Base-by-base conservation (phyloP, 2,888 invertebrate genomes). In the Osmoderma eremita region DNA sequence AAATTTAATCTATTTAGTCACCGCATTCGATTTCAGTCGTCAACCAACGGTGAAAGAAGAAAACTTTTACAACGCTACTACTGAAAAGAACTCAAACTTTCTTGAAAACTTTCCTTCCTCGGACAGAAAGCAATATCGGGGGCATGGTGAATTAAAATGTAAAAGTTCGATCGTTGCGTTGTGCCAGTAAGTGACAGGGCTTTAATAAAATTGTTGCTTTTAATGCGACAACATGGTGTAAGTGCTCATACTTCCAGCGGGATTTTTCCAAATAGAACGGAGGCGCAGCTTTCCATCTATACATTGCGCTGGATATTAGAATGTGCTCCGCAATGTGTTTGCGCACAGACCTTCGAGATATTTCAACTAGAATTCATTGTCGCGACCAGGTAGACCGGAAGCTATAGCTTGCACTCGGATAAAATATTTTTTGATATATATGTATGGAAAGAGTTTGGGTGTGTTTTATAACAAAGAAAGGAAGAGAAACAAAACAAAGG, bases 141-240 rank as follows among this genome's bases (percentile, higher is more conserved):
- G 45, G 45, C 30, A 45, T 12, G 58, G 58, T 30, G 48, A 45
- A 61, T 61, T 61, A 30, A 61, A 61, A 61, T 61, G 58, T 48
- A 61, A 61, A 61, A 61, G 58, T 61, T 61, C 13, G 48, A 30
- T 61, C 30, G 17, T 30, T 24, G 17, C 58, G 10, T 24, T 58
- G 20, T 39, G 30, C 45, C 22, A 18, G 15, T 58, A 65, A 67
- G 68, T 68, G 69, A 68, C 68, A 69, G 68, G 69, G 70, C 72
- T 74, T 71, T 64, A 71, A 64, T 68, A 65, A 73, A 74, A 74
- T 74, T 74, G 72, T 64, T 63, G 73, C 74, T 73, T 73, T 73
- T 72, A 72, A 67, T 70, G 69, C 67, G 70, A 71, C 73, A 70
- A 72, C 69, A 56, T 64, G 65, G 17, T 68, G 67, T 69, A 69